Percentiles rank a stretch among this genome's conserved stretches.
phyloP scores from a whole-genome alignment of 2,113 vertebrate species.

The Oncorhynchus kisutch region DNA sequence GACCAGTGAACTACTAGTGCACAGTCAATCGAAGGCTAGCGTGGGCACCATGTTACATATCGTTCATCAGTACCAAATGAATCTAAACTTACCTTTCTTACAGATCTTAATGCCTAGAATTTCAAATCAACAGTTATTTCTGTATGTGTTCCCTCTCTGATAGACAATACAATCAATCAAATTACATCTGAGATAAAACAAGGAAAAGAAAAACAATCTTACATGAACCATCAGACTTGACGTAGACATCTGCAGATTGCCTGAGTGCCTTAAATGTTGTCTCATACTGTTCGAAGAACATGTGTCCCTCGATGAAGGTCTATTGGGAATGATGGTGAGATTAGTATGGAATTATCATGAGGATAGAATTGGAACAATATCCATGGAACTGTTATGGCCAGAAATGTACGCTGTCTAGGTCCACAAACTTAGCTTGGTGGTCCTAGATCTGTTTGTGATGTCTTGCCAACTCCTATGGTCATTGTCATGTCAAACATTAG shows the following conservation, averaged over 20 bases:
- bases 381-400: background rate
- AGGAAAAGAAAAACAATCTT: slow-evolving; percentile 37
- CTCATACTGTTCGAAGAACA: slow-evolving; percentile 96
- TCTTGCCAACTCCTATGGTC: no score
- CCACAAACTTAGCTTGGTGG: no score
- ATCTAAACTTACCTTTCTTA: slow-evolving; percentile 63
- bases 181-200: background rate
- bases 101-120: slow-evolving; percentile 72
- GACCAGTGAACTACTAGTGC: slow-evolving; percentile 8
- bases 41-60: slow-evolving; percentile 1
- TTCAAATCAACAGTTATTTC: slow-evolving; percentile 59
- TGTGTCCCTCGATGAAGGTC: slow-evolving; percentile 91
- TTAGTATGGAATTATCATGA: background rate
- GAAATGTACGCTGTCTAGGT: no score
- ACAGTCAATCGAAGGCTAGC: slow-evolving; percentile 14
- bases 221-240: slow-evolving; percentile 92
- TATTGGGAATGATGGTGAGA: slow-evolving; percentile 48
- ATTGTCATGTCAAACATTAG: background rate
- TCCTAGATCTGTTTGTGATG: no score
- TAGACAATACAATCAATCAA: slow-evolving; percentile 3
- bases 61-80: background rate
- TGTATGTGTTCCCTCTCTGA: slow-evolving; percentile 14
- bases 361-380: background rate
- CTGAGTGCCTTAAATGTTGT: slow-evolving; percentile 87
- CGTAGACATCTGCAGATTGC: slow-evolving; percentile 87